These are phyloP conservation scores for Noctilio leporinus DNA, from an alignment of 2,113 vertebrate genomes.

Conservation along the genomic window DNA sequence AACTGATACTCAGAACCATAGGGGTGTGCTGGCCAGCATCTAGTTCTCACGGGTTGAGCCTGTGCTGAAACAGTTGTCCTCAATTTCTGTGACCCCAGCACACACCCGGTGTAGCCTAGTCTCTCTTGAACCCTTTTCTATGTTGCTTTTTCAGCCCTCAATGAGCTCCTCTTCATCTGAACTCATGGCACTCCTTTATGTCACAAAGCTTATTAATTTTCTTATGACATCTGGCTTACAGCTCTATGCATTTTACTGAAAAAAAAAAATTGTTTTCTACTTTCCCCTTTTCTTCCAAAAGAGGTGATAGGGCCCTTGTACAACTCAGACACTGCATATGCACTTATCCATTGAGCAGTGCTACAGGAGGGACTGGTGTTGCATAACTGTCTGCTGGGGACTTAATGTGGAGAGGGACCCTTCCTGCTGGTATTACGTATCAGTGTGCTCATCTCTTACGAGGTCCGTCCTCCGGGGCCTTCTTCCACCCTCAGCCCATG, in stretches of 20 bases:
- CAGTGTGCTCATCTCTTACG: background rate
- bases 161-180: background rate
- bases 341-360: background rate
- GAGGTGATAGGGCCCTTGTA: background rate
- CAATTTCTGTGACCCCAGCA: background rate
- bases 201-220: background rate
- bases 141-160: background rate
- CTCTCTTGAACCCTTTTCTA: background rate
- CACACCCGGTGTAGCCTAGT: background rate
- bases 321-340: background rate
- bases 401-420: background rate
- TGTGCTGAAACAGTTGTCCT: background rate
- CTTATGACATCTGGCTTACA: background rate
- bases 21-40: background rate
- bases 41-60: background rate
- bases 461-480: background rate
- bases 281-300: slow-evolving; percentile 12
- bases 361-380: background rate
- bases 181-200: background rate
- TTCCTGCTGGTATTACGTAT: background rate
- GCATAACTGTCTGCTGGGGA: background rate
- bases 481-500: background rate
- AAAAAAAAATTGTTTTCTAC: background rate
- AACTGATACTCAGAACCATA: background rate
- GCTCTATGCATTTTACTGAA: background rate